Percentiles rank a stretch among this genome's conserved stretches.
phyloP scores from a whole-genome alignment of 2,888 invertebrate species.

The Leucozona laternaria region DNA sequence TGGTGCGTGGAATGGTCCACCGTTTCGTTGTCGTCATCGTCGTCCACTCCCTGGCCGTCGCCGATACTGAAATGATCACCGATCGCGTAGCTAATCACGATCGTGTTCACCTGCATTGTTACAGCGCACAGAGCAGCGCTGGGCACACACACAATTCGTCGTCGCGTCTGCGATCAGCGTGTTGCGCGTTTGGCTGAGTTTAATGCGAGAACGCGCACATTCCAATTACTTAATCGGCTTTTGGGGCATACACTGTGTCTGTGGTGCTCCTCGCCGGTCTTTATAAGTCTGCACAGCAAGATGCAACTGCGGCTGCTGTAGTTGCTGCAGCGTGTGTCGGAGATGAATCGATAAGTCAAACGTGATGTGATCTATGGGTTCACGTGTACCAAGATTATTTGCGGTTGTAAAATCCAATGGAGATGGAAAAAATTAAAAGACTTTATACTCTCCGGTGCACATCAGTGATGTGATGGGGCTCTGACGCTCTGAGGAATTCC shows the following conservation, averaged over 20 bases:
- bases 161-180: not conserved
- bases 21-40: not conserved
- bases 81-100: constrained; percentile 74
- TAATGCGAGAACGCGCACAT: constrained; percentile 62
- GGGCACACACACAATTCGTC: constrained; percentile 30
- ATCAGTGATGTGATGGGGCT: not conserved
- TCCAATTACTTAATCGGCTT: constrained; percentile 75
- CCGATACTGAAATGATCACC: constrained; percentile 68
- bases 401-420: constrained; percentile 68
- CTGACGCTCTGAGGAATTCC: constrained; percentile 20
- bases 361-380: constrained; percentile 76
- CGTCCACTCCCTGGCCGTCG: constrained; percentile 8
- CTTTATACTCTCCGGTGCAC: constrained; percentile 4
- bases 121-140: constrained; percentile 4
- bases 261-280: constrained; percentile 10
- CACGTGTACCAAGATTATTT: constrained; percentile 72
- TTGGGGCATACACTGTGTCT: constrained; percentile 54
- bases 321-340: constrained; percentile 67
- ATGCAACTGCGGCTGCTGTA: constrained; percentile 38
- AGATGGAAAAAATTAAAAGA: constrained; percentile 72
- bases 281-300: constrained; percentile 29
- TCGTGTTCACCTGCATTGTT: constrained; percentile 75
- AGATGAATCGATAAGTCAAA: constrained; percentile 75
- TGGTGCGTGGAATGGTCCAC: constrained; percentile 58
- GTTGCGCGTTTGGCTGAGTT: constrained; percentile 26